Conservation (phyloP, 2,113 vertebrate species). For the Syngnathus scovelli region DNA sequence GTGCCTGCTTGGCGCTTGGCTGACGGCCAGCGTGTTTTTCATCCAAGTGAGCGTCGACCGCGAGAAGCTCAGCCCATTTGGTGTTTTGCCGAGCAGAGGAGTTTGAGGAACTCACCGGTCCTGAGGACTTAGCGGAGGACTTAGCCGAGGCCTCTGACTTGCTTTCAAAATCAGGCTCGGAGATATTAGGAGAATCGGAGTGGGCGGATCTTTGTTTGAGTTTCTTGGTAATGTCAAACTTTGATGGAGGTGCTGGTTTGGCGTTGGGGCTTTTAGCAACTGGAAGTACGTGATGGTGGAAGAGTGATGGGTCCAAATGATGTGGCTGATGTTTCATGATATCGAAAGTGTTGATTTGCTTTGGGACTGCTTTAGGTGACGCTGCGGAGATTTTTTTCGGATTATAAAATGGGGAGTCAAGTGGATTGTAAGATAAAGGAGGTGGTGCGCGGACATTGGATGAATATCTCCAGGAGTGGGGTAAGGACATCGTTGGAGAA, state of each 20-base stretch:
- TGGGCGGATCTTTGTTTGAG: constrained; percentile 37
- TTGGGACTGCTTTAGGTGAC: constrained; percentile 75
- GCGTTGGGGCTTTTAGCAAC: constrained; percentile 63
- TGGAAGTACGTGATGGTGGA: constrained; percentile 79
- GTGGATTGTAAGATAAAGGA: constrained; percentile 87
- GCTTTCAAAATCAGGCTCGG: constrained; percentile 49
- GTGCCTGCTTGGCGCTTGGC: constrained; percentile 52
- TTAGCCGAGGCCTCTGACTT: constrained; percentile 56
- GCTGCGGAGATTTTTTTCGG: constrained; percentile 72
- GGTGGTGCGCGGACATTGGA: constrained; percentile 93
- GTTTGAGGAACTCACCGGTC: constrained; percentile 65
- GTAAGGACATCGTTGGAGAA: constrained; percentile 87
- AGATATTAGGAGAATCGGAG: constrained; percentile 37
- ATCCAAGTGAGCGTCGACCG: constrained; percentile 52
- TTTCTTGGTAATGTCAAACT: constrained; percentile 45
- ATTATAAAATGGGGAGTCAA: constrained; percentile 84
- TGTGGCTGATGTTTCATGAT: constrained; percentile 97
- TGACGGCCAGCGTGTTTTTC: constrained; percentile 56
- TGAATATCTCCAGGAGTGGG: constrained; percentile 91
- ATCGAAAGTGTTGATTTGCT: constrained; percentile 83
- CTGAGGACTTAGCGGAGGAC: constrained; percentile 69
- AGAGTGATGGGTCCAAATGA: constrained; percentile 85
- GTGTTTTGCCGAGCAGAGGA: constrained; percentile 39
- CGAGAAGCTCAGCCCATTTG: constrained; percentile 49
- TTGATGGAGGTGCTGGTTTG: constrained; percentile 59